phyloP scores from a whole-genome alignment of 2,113 vertebrate species.

The Cyphomyrus discorhynchus region DNA sequence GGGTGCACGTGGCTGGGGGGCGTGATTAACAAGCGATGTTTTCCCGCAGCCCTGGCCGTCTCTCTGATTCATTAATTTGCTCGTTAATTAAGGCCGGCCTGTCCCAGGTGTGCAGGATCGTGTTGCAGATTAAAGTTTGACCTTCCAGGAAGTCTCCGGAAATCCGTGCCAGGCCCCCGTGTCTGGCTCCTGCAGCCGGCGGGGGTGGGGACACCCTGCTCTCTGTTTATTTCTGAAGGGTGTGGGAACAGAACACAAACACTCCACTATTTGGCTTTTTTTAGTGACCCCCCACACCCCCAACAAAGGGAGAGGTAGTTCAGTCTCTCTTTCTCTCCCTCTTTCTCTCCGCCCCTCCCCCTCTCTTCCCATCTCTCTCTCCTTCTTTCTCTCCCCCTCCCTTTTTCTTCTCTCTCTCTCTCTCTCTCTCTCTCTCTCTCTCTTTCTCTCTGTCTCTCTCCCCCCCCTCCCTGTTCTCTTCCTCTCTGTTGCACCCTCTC shows the following conservation, averaged over 20 bases:
- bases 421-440: too few species aligned
- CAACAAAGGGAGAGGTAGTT: neutral
- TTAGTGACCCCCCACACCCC: neutral
- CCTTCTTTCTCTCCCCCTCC: neutral
- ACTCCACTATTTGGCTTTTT: neutral
- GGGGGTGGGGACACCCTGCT: neutral
- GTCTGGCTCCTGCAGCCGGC: neutral
- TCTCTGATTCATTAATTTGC: constrained; percentile 19
- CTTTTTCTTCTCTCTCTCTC: too few species aligned
- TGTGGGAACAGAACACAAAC: neutral
- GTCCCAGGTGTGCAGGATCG: constrained; percentile 1
- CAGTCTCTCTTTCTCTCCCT: neutral
- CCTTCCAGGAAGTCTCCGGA: constrained; percentile 15
- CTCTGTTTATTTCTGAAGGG: neutral
- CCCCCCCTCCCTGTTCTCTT: too few species aligned
- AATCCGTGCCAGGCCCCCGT: neutral
- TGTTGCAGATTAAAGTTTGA: constrained; percentile 22
- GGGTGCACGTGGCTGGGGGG: neutral
- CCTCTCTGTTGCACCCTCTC: neutral
- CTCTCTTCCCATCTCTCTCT: neutral
- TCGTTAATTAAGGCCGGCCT: constrained; percentile 16
- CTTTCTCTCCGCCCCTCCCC: too few species aligned
- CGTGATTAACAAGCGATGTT: constrained; percentile 15
- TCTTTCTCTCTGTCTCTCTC: too few species aligned
- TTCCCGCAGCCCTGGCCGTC: neutral